Base-by-base conservation (phyloP, 1,140 invertebrate species). In the Acromyrmex heyeri region DNA sequence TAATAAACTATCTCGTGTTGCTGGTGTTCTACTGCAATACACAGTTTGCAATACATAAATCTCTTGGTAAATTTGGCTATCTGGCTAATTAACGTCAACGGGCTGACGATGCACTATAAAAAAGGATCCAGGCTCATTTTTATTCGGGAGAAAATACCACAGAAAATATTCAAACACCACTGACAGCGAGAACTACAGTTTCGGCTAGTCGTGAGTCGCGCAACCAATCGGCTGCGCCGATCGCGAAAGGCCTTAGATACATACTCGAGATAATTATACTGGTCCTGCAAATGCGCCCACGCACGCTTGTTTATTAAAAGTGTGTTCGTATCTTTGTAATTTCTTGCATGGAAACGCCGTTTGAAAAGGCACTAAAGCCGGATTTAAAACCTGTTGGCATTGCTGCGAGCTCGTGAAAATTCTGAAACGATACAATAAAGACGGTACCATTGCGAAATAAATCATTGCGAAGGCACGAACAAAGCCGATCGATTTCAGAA, bases 261-360 rank as follows among this genome's bases (percentile, higher is more conserved):
- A 53, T 65, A 30, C 50, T 30, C 78, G 30, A 44, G 34, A 82
- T 59, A 72, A 82, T 82, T 82, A 73, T 61, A 82, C 34, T 73
- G 67, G 79, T 73, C 67, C 53, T 73, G 67, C 44, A 69, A 65
- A 38, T 69, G 27, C 24, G 30, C 38, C 6, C 21, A n/a, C 16
- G 34, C 21, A 5, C 10, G 53, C 7, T 16, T 16, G 16, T 38
- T 70, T 82, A 55, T 69, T 50, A 38, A 81, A 81, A 81, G 16
- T 55, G 77, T 50, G 48, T 82, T 72, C 18, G 21, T n/a, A 14
- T 82, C 27, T 69, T 59, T 27, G 53, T 48, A 27, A 82, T 73
- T 67, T 69, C 21, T 81, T 14, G 38, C 61, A 27, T 64, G 38
- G 73, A 5, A 78, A 44, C 48, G 50, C 53, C 14, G 18, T 24